A percentile compares a stretch with the other conserved stretches of the same genome.
These are phyloP conservation scores for Teleogryllus occipitalis DNA, from an alignment of 1,140 invertebrate species.

Conservation along the genomic window DNA sequence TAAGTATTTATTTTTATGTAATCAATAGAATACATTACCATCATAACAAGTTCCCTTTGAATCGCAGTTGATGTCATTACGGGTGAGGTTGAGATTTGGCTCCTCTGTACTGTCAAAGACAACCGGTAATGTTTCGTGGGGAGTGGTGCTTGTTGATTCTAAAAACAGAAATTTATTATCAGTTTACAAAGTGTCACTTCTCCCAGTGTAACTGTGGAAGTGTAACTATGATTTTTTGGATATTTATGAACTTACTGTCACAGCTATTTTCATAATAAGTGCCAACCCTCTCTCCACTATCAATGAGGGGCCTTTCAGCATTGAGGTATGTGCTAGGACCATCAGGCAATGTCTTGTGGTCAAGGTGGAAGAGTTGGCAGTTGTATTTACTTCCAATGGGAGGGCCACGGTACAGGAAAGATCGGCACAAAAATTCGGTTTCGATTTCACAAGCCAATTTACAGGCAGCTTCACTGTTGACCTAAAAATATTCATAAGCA, in stretches of 20 bases:
- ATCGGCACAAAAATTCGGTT: constrained; percentile 86
- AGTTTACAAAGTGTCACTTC: neutral
- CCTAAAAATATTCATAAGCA: constrained; percentile 33
- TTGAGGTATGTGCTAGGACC: constrained; percentile 83
- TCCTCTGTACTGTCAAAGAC: constrained; percentile 65
- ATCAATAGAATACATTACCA: constrained; percentile 46
- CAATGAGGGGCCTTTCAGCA: constrained; percentile 78
- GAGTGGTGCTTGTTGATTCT: constrained; percentile 2
- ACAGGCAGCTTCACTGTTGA: constrained; percentile 74
- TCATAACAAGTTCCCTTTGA: constrained; percentile 92
- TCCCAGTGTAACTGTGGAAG: neutral
- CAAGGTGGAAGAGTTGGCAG: constrained; percentile 85
- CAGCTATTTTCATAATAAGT: constrained; percentile 85
- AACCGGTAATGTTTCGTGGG: constrained; percentile 51
- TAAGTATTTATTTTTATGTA: too few species aligned
- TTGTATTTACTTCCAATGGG: constrained; percentile 71
- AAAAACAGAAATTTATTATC: neutral
- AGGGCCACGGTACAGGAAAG: constrained; percentile 73
- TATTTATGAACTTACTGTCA: constrained; percentile 47
- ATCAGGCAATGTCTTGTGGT: constrained; percentile 84
- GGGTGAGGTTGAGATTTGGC: constrained; percentile 54
- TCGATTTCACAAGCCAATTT: constrained; percentile 84
- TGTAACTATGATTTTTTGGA: neutral
- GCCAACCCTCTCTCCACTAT: constrained; percentile 81
- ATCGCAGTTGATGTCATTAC: constrained; percentile 80